Evolutionary conservation across 1,140 invertebrate species (phyloP), one percentile per base, ranked within the genome.

Genomic region (Nasonia giraulti): DNA sequence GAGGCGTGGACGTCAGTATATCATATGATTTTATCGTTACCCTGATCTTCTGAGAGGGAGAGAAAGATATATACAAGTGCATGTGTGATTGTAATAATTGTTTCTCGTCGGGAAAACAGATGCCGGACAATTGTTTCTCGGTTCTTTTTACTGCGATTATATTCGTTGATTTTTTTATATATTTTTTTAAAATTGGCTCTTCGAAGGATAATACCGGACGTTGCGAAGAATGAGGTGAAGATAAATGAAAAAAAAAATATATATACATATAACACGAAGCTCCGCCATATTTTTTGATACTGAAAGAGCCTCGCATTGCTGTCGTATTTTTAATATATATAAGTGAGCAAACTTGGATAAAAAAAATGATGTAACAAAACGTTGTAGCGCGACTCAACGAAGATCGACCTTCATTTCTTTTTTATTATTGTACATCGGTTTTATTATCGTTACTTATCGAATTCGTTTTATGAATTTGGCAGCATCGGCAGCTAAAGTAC

Each of bases 211-310:
- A 82, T 82, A 33, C 20, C 68, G 44, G 44, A 55, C 23, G 14
- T 55, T 55, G 80, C 27, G 80, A 33, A 75, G 23, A 82, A 66
- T 17, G 27, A 44, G 10, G 47, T 50, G 11, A 62, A 66, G 27
- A 27, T 23, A 55, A 40, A 40, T 66, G 55, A 79, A 75, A 44
- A 40, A 40, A 7, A 2, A 40, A 2, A 78, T 31, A 78, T n/a
- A 62, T 62, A 62, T 62, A 62, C 7, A 62, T n/a, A 62, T 62
- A 55, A 84, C 20, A 37, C 44, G 44, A 73, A 78, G 66, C 76
- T 83, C 37, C 44, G 77, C 33, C 50, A 81, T 85, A 85, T 81
- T 81, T 85, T 85, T 85, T 85, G 71, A 85, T 85, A 85, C 73
- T 14, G 66, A 85, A 69, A 85, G 73, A 76, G 73, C 79, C 84